phyloP scores from a whole-genome alignment of 2,113 vertebrate species.

The Cranoglanis bouderius region DNA sequence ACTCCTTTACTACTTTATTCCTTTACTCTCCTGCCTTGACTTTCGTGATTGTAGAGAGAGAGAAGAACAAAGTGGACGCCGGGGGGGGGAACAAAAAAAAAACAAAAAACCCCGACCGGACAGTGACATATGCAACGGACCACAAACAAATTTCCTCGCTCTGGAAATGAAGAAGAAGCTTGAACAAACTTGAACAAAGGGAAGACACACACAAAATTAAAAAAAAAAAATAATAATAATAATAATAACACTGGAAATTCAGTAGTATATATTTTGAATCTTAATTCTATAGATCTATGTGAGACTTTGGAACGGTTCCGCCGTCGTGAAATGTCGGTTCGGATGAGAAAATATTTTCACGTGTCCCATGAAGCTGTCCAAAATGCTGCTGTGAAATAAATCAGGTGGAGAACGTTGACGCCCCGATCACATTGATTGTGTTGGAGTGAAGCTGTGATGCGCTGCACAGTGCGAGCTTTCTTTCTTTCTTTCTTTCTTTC shows the following conservation, averaged over 20 bases:
- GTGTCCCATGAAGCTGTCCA: constrained; percentile 40
- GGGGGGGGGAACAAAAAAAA: not conserved
- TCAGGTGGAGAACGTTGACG: constrained; percentile 10
- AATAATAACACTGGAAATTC: constrained; percentile 74
- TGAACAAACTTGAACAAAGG: constrained; percentile 68
- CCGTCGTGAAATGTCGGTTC: constrained; percentile 9
- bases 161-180: constrained; percentile 41
- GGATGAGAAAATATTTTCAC: constrained; percentile 52
- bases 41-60: constrained; percentile 51
- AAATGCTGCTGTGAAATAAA: constrained; percentile 39
- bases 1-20: constrained; percentile 24
- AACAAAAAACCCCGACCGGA: not conserved
- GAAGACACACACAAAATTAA: constrained; percentile 16
- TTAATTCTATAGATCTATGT: constrained; percentile 68
- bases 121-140: constrained; percentile 23
- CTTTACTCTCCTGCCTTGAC: constrained; percentile 47
- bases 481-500: not conserved
- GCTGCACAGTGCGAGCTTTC: too few relatives aligned
- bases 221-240: constrained; percentile 47
- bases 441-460: not conserved
- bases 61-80: constrained; percentile 47
- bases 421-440: not conserved
- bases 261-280: constrained; percentile 75
- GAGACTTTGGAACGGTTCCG: constrained; percentile 63
- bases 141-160: not conserved